These are phyloP conservation scores for Ecdyonurus torrentis DNA, from an alignment of 2,888 invertebrate genomes.

Conservation along the genomic window DNA sequence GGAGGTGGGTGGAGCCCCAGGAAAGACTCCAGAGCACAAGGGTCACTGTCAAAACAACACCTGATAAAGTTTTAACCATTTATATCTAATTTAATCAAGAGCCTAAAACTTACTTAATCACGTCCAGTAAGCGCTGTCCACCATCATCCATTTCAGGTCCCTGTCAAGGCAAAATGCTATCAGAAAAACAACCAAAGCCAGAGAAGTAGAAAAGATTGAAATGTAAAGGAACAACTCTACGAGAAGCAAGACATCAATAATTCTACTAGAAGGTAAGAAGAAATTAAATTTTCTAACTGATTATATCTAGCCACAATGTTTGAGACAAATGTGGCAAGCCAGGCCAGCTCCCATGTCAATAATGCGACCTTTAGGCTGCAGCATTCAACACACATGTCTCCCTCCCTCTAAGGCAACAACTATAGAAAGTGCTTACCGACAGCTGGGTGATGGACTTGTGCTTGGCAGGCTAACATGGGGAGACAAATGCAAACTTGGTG, in stretches of 20 bases:
- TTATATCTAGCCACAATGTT: no score
- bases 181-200: no score
- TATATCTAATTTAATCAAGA: neutral
- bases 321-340: neutral
- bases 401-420: neutral
- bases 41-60: slow-evolving; percentile 18
- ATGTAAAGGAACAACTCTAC: slow-evolving; percentile 2
- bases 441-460: neutral
- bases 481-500: neutral
- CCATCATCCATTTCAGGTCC: slow-evolving; percentile 21
- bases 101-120: slow-evolving; percentile 18
- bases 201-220: neutral
- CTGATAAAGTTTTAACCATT: neutral
- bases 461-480: slow-evolving; percentile 1
- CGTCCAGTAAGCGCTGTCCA: slow-evolving; percentile 23
- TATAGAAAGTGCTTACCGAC: neutral
- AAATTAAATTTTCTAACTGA: no score
- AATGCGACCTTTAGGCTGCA: neutral
- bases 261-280: neutral
- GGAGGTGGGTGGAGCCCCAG: slow-evolving; percentile 14
- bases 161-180: neutral
- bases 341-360: neutral
- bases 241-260: neutral
- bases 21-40: slow-evolving; percentile 21
- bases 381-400: neutral